Evolutionary conservation across 2,113 vertebrate species (phyloP), one percentile per base, ranked within the genome.

Genomic region (Pomatorhinus ruficollis): DNA sequence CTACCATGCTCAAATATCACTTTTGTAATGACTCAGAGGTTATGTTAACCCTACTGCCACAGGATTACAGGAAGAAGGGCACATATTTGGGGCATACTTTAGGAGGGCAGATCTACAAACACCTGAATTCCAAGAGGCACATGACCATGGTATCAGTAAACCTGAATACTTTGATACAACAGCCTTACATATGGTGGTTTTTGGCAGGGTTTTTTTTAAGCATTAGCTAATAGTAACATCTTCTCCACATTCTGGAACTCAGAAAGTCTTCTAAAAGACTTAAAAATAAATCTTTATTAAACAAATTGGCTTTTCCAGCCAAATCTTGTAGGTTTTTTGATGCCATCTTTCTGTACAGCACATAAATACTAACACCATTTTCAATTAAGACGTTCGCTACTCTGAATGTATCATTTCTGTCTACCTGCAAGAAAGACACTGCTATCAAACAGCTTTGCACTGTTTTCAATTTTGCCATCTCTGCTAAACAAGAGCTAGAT

Each of bases 191-290:
- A 20, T 31, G 5, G 31, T 37, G 20, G 0, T 1, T 40, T 94
- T 53, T 64, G 21, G 27, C 13, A 20, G 12, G 2, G 1, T 0
- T 15, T 20, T 65, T 45, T 45, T 52, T 40, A 10, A 54, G 22
- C 10, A 40, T 21, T 72, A 64, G 22, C 21, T 18, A 76, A 52
- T 6, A 80, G 19, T 9, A 72, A 39, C 17, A 39, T 35, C 30
- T 72, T 68, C 59, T 86, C 15, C 25, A 85, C 2, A 3, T 54
- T 61, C 47, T 76, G 11, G 23, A 93, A 83, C 13, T 60, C 72
- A 69, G 42, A 12, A 31, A 56, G 40, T 42, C 18, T 54, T 60
- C 28, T 30, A 71, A 69, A 15, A 74, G 16, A 74, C 16, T 64
- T 63, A 4, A 50, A 61, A 37, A 54, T 63, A 47, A 57, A 37